Conservation (phyloP, 2,113 vertebrate genomes). For the Pelusios castaneus region DNA sequence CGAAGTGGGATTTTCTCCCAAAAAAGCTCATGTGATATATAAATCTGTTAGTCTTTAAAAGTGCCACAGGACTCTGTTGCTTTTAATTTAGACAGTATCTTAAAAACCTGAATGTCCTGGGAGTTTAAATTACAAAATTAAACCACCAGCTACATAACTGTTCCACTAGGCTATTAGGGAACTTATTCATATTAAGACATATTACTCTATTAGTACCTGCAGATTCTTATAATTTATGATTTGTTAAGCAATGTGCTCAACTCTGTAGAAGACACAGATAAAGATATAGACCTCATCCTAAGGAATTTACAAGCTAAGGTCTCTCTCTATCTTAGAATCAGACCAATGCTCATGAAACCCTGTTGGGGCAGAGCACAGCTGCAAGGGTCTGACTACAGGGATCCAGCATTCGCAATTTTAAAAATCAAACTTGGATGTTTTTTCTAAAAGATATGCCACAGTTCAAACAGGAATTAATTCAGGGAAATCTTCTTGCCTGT, state of each 20-base stretch:
- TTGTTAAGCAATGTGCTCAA: not conserved
- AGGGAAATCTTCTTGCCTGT: not conserved
- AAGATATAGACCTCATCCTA: not conserved
- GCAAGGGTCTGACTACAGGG: not conserved
- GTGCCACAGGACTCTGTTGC: no score
- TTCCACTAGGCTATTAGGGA: not conserved
- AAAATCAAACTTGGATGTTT: not conserved
- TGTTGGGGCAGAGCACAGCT: not conserved
- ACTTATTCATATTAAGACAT: not conserved
- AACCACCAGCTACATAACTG: not conserved
- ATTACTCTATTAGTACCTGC: not conserved
- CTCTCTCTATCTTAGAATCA: not conserved
- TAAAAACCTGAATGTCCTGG: slow-evolving; percentile 47
- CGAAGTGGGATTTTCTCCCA: no score
- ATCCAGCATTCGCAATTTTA: not conserved
- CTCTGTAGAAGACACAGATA: not conserved
- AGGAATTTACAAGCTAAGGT: not conserved
- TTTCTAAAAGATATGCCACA: not conserved
- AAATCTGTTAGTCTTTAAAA: no score
- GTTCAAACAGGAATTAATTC: not conserved
- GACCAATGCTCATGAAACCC: not conserved
- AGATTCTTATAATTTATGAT: not conserved
- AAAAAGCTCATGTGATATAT: no score
- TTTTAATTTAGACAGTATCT: not conserved
- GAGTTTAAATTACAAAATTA: slow-evolving; percentile 46